Conservation (phyloP, 1,140 invertebrate species). For the Patella vulgata region DNA sequence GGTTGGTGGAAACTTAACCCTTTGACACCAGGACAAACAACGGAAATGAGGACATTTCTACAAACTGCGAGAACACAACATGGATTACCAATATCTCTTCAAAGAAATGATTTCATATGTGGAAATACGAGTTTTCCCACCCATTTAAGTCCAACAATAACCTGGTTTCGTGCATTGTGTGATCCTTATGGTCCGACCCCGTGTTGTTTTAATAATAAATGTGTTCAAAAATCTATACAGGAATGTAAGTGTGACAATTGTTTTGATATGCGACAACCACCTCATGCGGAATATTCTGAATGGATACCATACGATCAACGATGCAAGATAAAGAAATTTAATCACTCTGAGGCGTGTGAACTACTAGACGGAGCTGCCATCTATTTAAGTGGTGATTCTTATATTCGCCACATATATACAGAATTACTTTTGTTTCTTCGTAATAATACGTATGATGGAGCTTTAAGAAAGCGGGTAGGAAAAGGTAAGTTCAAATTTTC, state of each 20-base stretch:
- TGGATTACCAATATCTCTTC: slow-evolving; percentile 5
- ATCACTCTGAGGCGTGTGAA: not conserved
- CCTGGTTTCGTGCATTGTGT: not conserved
- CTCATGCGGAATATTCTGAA: not conserved
- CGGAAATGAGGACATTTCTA: slow-evolving; percentile 2
- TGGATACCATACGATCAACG: not conserved
- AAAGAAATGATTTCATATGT: slow-evolving; percentile 19
- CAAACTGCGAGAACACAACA: not conserved
- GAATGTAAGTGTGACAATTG: not conserved
- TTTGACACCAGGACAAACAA: not conserved
- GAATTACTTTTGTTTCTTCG: not conserved
- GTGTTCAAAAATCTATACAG: not conserved
- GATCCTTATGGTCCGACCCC: not conserved
- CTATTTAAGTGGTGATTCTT: not conserved
- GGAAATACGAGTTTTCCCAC: slow-evolving; percentile 12
- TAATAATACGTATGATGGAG: not conserved
- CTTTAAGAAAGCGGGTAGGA: not conserved
- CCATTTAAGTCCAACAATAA: not conserved
- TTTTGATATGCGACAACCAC: not conserved
- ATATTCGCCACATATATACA: not conserved
- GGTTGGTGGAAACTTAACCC: slow-evolving; percentile 7
- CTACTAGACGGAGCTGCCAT: not conserved
- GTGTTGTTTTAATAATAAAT: slow-evolving; percentile 5
- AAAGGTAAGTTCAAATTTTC: not conserved
- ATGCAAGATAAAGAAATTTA: not conserved